Evolutionary conservation across 2,888 invertebrate genomes (phyloP), one percentile per base, ranked within the genome.

Genomic region (Muschampia plurimacula): DNA sequence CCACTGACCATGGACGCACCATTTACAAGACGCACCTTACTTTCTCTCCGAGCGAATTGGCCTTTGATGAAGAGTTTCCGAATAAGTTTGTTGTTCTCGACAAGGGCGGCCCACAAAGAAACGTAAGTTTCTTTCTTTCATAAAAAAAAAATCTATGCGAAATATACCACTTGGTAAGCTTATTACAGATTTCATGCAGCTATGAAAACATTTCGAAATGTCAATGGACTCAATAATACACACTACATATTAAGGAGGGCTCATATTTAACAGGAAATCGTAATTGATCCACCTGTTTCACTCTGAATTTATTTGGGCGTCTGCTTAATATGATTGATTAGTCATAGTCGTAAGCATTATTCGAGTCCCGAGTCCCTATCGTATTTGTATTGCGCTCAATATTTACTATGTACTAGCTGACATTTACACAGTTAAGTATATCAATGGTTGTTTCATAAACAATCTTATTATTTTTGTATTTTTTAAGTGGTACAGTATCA

Each of bases 21-120:
- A 96, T 98, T 76, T 90, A 90, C 55, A 93, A 95, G 75, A 92
- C 96, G 2, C 89, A 95, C 75, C 89, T 98, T 70, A 90, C 90
- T 52, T 98, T 98, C 89, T 96, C 96, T 66, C 98, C 98, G 0
- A 97, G 96, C 75, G 97, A 97, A 80, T 93, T 98, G 74, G 95
- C 96, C 0, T 97, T 97, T 84, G 97, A 97, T 83, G 97, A 97
- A 71, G 95, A 95, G 69, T 95, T 96, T 76, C 95, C 96, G 0
- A 94, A 95, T 64, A 95, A 96, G 77, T 96, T 97, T 82, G 93
- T 98, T 62, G 96, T 96, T 64, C 92, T 97, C 87, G 98, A 98
- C 83, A 97, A 97, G 90, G 94, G 96, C 41, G 96, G 96, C 82
- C 86, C 95, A 5, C 91, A 95, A 75, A 95, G 96, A 84, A 95